Conservation (phyloP, 2,888 invertebrate species). For the Aleiodes testaceus region DNA sequence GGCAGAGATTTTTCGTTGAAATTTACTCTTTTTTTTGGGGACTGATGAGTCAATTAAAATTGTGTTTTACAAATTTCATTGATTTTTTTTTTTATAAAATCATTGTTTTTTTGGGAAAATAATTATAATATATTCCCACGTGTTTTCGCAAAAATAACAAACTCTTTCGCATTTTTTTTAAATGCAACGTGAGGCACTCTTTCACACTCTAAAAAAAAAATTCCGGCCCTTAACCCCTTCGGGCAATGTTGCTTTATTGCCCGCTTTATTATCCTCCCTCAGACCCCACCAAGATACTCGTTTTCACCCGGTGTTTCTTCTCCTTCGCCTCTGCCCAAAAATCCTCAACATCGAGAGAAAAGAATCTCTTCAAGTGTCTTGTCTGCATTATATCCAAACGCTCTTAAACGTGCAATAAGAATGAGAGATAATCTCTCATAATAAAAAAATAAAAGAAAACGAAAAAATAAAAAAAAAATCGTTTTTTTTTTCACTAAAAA, state of each 20-base stretch:
- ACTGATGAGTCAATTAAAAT: neutral
- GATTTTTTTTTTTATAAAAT: constrained; percentile 37
- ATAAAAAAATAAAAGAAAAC: neutral
- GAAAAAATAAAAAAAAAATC: neutral
- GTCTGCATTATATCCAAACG: constrained; percentile 19
- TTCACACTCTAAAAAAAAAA: constrained; percentile 24
- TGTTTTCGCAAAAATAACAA: too few species aligned
- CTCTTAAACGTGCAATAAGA: neutral
- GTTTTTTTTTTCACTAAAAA: too few species aligned
- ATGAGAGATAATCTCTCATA: neutral
- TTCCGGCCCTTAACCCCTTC: constrained; percentile 46
- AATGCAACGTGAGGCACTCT: constrained; percentile 7
- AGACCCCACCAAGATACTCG: constrained; percentile 40
- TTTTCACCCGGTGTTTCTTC: constrained; percentile 29
- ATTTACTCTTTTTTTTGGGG: too few species aligned
- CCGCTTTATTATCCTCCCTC: constrained; percentile 53
- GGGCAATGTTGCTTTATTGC: constrained; percentile 55
- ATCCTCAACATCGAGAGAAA: neutral
- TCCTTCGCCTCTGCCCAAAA: neutral
- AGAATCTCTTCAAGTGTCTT: constrained; percentile 40
- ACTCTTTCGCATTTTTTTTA: too few species aligned
- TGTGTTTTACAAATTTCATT: neutral
- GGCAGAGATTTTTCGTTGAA: too few species aligned
- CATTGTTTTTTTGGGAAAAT: constrained; percentile 14
- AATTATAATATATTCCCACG: constrained; percentile 21